phyloP scores from a whole-genome alignment of 1,140 invertebrate species.

The Sitodiplosis mosellana region DNA sequence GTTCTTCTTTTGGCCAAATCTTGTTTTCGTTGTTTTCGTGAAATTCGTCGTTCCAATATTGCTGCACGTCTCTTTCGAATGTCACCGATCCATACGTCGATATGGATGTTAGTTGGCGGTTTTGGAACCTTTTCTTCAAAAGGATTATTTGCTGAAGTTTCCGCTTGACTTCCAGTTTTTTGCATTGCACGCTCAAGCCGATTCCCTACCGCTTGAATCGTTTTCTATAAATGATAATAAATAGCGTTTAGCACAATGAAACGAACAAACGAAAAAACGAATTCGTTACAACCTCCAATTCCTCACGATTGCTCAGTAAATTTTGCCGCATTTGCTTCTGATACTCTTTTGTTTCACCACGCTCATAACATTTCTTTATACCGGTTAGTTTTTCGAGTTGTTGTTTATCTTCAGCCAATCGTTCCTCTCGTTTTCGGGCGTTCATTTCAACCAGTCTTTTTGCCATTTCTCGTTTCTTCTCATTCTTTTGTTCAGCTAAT shows the following conservation, averaged over 20 bases:
- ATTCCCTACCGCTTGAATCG: constrained; percentile 49
- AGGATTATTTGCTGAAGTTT: constrained; percentile 23
- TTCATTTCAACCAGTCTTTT: constrained; percentile 66
- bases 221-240: constrained; percentile 37
- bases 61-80: constrained; percentile 42
- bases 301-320: constrained; percentile 34
- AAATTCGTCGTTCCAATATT: constrained; percentile 43
- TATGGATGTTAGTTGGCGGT: constrained; percentile 28
- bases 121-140: constrained; percentile 31
- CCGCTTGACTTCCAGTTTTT: constrained; percentile 55
- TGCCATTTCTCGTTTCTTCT: constrained; percentile 66
- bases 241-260: not conserved
- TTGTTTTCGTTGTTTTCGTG: constrained; percentile 56
- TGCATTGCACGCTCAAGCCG: constrained; percentile 64
- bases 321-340: constrained; percentile 28
- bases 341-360: constrained; percentile 18
- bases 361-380: constrained; percentile 25
- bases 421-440: constrained; percentile 65
- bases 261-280: not conserved
- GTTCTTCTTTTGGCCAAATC: constrained; percentile 80
- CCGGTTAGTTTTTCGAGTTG: constrained; percentile 58
- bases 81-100: constrained; percentile 40
- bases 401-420: constrained; percentile 73
- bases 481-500: constrained; percentile 63
- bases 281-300: constrained; percentile 24